Evolutionary conservation across 1,140 invertebrate genomes (phyloP).

Genomic region (Holotrichia oblita): DNA sequence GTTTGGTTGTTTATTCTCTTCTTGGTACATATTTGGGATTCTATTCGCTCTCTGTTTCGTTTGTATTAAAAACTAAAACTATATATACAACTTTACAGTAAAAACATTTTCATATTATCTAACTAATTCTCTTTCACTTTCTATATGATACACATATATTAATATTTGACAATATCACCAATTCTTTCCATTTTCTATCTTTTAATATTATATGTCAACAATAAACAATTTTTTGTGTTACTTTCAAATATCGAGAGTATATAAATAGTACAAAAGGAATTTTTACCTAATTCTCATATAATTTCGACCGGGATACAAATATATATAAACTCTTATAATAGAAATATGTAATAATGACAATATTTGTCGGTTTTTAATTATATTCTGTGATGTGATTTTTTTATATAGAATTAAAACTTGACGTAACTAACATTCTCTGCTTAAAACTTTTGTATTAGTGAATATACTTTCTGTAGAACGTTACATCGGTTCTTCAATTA

Average conservation of each 20-base stretch:
- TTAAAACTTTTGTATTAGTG: not conserved
- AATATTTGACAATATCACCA: conserved; percentile 54
- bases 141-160: conserved; percentile 36
- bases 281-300: not conserved
- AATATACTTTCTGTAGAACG: not conserved
- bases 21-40: not conserved
- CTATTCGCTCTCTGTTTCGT: not conserved
- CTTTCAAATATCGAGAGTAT: not conserved
- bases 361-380: conserved; percentile 33
- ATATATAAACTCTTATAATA: conserved; percentile 44
- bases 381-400: conserved; percentile 39
- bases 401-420: conserved; percentile 37
- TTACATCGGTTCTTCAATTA: not conserved
- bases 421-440: conserved; percentile 25
- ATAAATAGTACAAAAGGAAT: conserved; percentile 9
- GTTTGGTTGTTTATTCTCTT: not conserved
- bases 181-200: conserved; percentile 45
- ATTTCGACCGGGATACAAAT: not conserved
- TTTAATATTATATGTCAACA: conserved; percentile 39
- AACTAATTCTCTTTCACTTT: conserved; percentile 28
- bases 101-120: conserved; percentile 39
- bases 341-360: conserved; percentile 45
- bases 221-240: conserved; percentile 38
- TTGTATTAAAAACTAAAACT: conserved; percentile 38
- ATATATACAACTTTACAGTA: conserved; percentile 48